Evolutionary conservation across 2,797 vertebrate species (phyloP), one percentile per base, ranked within the genome.

Genomic region (Helicolenus hilgendorfi): DNA sequence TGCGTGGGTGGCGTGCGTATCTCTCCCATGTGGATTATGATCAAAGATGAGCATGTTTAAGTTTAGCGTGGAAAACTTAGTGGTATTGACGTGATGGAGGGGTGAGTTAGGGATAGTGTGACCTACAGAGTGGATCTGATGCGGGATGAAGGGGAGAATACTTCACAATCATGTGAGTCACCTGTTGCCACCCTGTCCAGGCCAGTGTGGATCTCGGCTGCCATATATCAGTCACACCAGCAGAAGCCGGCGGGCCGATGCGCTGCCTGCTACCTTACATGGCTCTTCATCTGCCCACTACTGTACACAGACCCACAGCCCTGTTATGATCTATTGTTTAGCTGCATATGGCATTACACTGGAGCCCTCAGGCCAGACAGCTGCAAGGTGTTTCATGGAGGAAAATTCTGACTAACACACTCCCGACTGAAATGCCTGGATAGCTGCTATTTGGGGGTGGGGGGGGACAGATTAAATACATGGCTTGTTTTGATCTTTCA

Each of bases 191-290:
- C 84, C 67, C 41, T 41, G 68, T 49, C 38, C 68, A 70, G 83
- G 49, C 79, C 76, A 24, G 64, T 72, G 2, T 41, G 84, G 64
- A 84, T 87, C 80, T 20, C 2, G 26, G 83, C 86, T 77, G 82
- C 89, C 93, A 69, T 94, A 75, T 81, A 93, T 95, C 94, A 96
- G 93, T 93, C 89, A 79, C 72, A 77, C 65, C 83, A 83, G 89
- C 72, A 83, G 69, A 60, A 90, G 88, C 84, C 77, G 33, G 88
- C 38, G 7, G 78, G 84, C 79, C 80, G 80, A 73, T 77, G 81
- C 55, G 85, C 92, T 84, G 85, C 89, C 87, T 91, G 90, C 92
- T 97, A 94, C 96, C 96, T 95, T 97, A 97, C 94, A 97, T 96
- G 96, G 90, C 94, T 95, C 87, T 88, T 91, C 93, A 80, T 94